Conservation (phyloP, 2,113 vertebrate genomes). For the Oxyruncus cristatus region DNA sequence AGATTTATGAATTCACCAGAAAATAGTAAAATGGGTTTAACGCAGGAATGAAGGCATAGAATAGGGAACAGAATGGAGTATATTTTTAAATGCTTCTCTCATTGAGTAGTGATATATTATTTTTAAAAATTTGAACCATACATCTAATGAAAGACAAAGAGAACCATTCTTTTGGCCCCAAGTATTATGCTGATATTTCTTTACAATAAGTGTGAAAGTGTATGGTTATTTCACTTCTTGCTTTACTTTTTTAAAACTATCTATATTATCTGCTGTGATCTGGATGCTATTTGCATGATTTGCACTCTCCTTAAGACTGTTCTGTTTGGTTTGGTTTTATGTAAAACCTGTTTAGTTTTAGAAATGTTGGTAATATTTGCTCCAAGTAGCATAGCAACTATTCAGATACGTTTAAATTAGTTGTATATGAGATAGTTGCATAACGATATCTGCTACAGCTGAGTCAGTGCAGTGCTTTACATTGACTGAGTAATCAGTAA, state of each 20-base stretch:
- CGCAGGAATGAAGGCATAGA: not conserved
- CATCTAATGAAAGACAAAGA: not conserved
- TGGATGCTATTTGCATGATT: not conserved
- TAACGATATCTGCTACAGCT: not conserved
- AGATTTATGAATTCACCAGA: not conserved
- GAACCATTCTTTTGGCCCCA: not conserved
- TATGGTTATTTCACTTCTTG: not conserved
- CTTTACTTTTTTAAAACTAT: not conserved
- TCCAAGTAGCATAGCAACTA: not conserved
- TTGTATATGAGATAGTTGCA: not conserved
- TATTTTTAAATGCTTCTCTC: not conserved
- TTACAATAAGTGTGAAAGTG: not conserved
- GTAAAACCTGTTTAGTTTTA: not conserved
- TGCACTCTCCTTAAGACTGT: not conserved
- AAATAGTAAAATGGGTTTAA: not conserved
- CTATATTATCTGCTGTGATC: not conserved
- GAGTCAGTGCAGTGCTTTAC: not conserved
- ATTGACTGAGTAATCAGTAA: not conserved
- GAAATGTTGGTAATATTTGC: not conserved
- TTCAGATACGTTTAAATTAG: not conserved
- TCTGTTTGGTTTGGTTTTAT: not conserved
- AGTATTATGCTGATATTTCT: not conserved
- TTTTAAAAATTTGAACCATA: not conserved
- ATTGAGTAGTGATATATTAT: not conserved
- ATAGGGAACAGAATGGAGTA: not conserved